Conservation (phyloP, 2,113 vertebrate genomes). For the Tyrannus savana region DNA sequence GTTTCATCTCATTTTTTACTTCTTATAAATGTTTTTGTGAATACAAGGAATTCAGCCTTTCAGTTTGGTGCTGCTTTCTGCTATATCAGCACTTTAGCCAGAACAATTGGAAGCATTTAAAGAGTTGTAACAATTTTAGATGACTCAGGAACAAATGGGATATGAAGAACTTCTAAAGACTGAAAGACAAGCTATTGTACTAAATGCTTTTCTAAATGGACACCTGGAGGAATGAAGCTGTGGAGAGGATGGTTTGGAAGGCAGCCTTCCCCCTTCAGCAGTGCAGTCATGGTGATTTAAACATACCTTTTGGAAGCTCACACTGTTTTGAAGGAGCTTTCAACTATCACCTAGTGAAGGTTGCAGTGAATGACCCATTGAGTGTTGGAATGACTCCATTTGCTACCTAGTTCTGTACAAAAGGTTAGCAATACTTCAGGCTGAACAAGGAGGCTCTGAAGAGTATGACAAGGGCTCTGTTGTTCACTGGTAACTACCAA, state of each 20-base stretch:
- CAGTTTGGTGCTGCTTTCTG: neutral
- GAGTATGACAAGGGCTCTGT: neutral
- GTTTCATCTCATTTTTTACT: neutral
- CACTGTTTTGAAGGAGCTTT: neutral
- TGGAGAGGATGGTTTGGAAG: neutral
- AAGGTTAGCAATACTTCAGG: neutral
- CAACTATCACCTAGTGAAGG: neutral
- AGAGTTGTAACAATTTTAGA: neutral
- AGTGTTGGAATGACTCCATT: neutral
- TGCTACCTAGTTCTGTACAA: neutral
- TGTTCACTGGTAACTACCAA: neutral
- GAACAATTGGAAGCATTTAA: neutral
- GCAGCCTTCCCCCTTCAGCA: neutral
- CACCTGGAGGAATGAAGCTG: neutral
- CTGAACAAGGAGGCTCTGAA: neutral
- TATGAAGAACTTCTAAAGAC: neutral
- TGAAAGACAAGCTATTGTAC: neutral
- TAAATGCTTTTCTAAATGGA: neutral
- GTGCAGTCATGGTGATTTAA: neutral
- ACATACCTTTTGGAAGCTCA: neutral
- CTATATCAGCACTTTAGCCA: neutral
- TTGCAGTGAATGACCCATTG: neutral
- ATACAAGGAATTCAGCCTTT: neutral
- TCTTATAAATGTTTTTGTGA: neutral
- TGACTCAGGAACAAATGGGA: neutral